Conservation (phyloP, 2,797 vertebrate genomes). For the Chrosomus eos region DNA sequence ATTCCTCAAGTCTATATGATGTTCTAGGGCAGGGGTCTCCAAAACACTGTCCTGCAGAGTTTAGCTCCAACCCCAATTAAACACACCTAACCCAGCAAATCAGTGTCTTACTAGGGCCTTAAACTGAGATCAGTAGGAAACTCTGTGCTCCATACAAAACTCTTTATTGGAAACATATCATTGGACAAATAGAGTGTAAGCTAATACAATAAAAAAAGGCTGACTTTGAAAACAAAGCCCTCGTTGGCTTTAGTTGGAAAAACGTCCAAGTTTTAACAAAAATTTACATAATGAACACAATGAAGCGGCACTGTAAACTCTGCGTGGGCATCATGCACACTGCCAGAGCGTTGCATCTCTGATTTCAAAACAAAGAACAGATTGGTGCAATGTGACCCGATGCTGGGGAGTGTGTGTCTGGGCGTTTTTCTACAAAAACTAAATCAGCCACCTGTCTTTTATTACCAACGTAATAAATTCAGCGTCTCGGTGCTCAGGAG, state of each 20-base stretch:
- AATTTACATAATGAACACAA: background rate
- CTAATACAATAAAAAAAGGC: constrained; percentile 9
- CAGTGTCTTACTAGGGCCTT: background rate
- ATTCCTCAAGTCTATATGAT: background rate
- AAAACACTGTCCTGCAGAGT: no score
- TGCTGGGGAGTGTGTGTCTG: constrained; percentile 10
- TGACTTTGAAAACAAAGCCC: background rate
- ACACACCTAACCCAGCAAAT: no score
- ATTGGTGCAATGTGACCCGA: constrained; percentile 32
- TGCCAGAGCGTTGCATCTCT: background rate
- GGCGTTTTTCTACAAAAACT: constrained; percentile 9
- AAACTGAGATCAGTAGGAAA: constrained; percentile 8
- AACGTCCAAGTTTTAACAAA: background rate
- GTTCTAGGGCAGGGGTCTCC: no score
- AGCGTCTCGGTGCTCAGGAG: constrained; percentile 37
- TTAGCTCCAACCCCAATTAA: no score
- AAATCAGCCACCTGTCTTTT: constrained; percentile 55
- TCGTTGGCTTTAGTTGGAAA: background rate
- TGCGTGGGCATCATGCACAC: background rate
- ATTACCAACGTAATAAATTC: constrained; percentile 50
- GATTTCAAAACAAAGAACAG: constrained; percentile 26
- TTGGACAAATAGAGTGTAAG: background rate
- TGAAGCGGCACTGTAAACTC: background rate
- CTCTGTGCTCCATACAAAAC: background rate
- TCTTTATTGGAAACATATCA: constrained; percentile 66